Evolutionary conservation across 2,888 invertebrate species (phyloP), one percentile per base, ranked within the genome.

Genomic region (Chalcosyrphus nemorum): DNA sequence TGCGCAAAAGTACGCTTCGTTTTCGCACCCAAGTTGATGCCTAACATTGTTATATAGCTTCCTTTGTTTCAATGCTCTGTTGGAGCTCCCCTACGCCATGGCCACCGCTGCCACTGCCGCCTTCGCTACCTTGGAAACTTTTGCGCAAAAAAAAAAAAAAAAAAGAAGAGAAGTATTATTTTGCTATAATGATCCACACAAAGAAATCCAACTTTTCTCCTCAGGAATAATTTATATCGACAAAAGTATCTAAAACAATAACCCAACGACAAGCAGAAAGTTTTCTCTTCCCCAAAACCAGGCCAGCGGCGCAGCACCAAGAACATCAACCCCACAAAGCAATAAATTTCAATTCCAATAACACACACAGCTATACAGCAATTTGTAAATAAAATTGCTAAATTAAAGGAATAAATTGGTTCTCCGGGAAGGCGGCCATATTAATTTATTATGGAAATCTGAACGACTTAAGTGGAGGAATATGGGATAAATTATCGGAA

Each of bases 391-490:
- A 88, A 89, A 89, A 89, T 89, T 89, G 88, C 86, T 89, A 90
- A 90, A 90, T 89, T 90, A 90, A 89, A 89, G 89, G 88, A 89
- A 89, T 90, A 89, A 90, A 90, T 90, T 84, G 84, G 84, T 84
- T 80, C 68, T 74, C 70, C 63, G 57, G 80, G 65, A 74, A 65
- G 75, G 80, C 80, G 68, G 80, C 80, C 74, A 80, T 84, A 90
- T 89, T 90, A 89, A 89, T 89, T 89, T 89, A 89, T 89, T 90
- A 90, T 89, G 89, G 89, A 90, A 89, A 89, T 89, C 89, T 89
- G 89, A 89, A 89, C 89, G 89, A 90, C 89, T 90, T 89, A 89
- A 90, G 90, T 89, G 90, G 89, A 88, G 89, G 89, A 89, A 89
- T 89, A 89, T 90, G 89, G 89, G 88, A 90, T 89, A 89, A 89